A percentile compares a stretch with the other conserved stretches of the same genome.
phyloP scores from a whole-genome alignment of 2,113 vertebrate genomes.

The Heterocephalus glaber region DNA sequence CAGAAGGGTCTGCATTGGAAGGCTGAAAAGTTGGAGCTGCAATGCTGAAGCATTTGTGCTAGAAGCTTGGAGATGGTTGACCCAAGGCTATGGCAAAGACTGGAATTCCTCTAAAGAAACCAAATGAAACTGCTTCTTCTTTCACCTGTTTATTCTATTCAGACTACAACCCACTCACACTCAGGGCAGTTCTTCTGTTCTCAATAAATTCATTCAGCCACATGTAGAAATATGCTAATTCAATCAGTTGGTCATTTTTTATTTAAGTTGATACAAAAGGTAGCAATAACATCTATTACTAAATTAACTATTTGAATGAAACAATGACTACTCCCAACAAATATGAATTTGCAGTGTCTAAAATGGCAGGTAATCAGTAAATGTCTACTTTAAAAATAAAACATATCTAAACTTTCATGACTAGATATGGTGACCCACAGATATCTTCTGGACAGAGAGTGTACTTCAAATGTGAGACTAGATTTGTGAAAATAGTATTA shows the following conservation, averaged over 20 bases:
- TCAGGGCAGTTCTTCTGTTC: background rate
- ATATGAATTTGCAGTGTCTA: background rate
- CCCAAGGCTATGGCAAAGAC: no score
- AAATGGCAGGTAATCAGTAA: background rate
- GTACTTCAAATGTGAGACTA: background rate
- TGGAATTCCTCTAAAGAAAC: no score
- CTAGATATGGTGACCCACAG: background rate
- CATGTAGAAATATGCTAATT: background rate
- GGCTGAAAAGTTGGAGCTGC: background rate
- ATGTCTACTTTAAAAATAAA: no score
- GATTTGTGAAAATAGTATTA: background rate
- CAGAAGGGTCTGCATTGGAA: background rate
- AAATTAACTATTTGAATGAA: background rate
- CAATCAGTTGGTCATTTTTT: no score
- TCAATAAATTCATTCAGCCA: background rate
- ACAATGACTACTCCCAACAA: background rate
- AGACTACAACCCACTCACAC: background rate
- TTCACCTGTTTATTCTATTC: background rate
- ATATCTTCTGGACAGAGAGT: background rate
- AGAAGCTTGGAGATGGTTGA: background rate
- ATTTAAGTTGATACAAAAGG: background rate
- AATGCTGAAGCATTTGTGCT: background rate
- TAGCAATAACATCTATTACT: background rate
- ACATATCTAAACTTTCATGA: background rate
- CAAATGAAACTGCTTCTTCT: no score